Base-by-base conservation (phyloP, 37 sponge, comb jelly and placozoan genomes). In the Tethya wilhelma region DNA sequence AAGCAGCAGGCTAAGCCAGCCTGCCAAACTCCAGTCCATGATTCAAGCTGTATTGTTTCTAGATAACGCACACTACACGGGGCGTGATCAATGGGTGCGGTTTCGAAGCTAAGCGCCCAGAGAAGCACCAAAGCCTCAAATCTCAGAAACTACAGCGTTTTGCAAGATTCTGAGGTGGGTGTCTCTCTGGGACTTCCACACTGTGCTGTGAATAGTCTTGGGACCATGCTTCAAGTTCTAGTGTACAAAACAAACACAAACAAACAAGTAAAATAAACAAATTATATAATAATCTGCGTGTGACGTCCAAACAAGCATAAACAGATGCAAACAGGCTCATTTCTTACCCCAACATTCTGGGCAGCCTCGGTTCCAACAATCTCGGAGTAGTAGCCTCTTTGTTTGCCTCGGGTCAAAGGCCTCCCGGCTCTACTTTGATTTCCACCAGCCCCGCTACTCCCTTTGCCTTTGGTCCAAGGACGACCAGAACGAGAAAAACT, bases 381-480 rank as follows among this genome's bases (percentile, higher is more conserved):
- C 62, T 96, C 97, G 14, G 97, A 97, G 71, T 97, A 97, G 82
- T 80, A 97, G 36, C 97, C 97, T 30, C 97, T 56, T 45, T 91
- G 94, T 65, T 29, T 28, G 32, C 77, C 68, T 45, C 80, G 49
- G 42, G 84, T 65, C 30, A 37, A 20, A 0, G 84, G 77, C 23
- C 68, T 65, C 4, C 79, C 53, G 5, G 29, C 14, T 19, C 73
- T 11, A 17, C 33, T 53, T 14, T 49, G 32, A 45, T 36, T 22
- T 36, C 4, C 65, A 2, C 65, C 14, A 5, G 26, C 69, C 1
- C 73, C 71, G 46, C 71, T 8, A 70, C 44, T 40, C 28, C 36
- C 38, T 23, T 55, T 73, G 8, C 57, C 37, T 23, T 38, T 49
- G 19, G 74, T 73, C 58, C 74, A 20, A 3, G 74, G 74, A n/a